Evolutionary conservation across 2,113 vertebrate genomes (phyloP).

Genomic region (Pantherophis guttatus): DNA sequence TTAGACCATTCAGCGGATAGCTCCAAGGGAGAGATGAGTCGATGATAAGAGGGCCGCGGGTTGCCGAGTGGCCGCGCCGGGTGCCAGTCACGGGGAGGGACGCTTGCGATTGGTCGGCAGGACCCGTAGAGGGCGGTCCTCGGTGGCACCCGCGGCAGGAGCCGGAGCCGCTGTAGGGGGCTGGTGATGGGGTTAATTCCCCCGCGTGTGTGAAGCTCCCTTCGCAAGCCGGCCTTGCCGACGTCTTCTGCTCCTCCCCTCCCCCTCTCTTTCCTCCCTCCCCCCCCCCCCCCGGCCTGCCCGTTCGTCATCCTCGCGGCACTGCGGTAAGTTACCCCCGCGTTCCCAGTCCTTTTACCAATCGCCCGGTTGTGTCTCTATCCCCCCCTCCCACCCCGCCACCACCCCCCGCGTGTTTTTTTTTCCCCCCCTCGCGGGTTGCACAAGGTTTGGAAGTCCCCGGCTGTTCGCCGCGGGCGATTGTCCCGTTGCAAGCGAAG

Average conservation of each 20-base stretch:
- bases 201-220: conserved; percentile 47
- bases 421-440: background rate
- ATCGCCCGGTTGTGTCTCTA: background rate
- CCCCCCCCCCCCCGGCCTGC: conserved; percentile 6
- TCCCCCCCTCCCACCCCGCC: background rate
- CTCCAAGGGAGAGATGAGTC: background rate
- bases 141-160: conserved; percentile 51
- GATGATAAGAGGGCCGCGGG: background rate
- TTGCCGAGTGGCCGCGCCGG: rapidly evolving
- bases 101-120: background rate
- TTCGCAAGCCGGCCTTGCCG: conserved; percentile 35
- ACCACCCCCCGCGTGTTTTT: background rate
- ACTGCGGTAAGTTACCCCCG: conserved; percentile 29
- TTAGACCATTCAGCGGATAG: background rate
- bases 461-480: background rate
- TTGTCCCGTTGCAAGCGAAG: background rate
- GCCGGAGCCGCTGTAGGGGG: conserved; percentile 48
- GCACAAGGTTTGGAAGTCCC: background rate
- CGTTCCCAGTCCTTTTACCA: background rate
- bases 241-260: background rate
- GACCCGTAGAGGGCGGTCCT: background rate
- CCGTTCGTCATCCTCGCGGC: background rate
- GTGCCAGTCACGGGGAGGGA: background rate
- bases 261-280: too few species aligned
- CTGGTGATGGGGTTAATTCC: conserved; percentile 44